These are phyloP conservation scores for Sinosuthora webbiana DNA, from an alignment of 2,113 vertebrate species.

Conservation along the genomic window DNA sequence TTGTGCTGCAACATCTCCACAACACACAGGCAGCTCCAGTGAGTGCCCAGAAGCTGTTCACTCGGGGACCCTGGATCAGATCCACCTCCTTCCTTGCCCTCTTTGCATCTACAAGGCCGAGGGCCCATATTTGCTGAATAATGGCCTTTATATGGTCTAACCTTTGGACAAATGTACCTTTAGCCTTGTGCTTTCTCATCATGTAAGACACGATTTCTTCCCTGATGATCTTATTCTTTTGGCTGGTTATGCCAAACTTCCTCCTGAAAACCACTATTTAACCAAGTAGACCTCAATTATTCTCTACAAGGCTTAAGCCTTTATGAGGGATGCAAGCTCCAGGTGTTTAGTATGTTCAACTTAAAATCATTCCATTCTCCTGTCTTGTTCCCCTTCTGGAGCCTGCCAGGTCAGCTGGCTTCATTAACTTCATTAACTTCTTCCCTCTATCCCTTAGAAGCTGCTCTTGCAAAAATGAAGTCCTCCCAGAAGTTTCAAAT, in stretches of 20 bases:
- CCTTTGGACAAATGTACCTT: constrained; percentile 6
- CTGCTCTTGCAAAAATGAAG: background rate
- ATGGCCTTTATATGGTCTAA: background rate
- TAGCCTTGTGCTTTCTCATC: background rate
- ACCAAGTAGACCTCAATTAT: background rate
- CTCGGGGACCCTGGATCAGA: background rate
- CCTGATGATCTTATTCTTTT: background rate
- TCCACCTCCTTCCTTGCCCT: background rate
- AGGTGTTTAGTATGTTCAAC: background rate
- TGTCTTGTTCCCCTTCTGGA: background rate
- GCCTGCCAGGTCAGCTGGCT: background rate
- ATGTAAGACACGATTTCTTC: background rate
- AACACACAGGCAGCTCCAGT: background rate
- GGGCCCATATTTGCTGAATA: background rate
- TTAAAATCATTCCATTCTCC: background rate
- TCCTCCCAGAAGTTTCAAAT: background rate
- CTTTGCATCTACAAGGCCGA: background rate
- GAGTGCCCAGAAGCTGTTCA: fast-evolving
- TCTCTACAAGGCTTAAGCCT: background rate
- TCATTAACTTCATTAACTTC: background rate
- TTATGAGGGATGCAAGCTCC: background rate
- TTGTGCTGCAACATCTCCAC: background rate
- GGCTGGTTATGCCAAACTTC: background rate
- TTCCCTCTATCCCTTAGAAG: background rate
- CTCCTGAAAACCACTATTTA: background rate